Evolutionary conservation across 2,888 invertebrate genomes (phyloP).

Genomic region (Aphidius colemani): DNA sequence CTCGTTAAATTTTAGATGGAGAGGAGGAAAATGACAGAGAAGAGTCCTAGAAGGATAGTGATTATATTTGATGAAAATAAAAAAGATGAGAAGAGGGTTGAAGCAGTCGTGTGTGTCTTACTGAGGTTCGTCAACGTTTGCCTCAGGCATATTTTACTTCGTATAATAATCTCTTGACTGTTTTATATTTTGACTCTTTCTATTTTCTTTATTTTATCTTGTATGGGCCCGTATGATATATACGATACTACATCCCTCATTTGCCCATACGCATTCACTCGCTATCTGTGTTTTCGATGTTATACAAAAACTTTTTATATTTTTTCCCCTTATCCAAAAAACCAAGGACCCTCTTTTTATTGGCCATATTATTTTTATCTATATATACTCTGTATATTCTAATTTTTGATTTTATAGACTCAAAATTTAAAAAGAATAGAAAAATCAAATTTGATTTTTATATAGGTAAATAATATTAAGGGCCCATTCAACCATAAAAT

Average conservation of each 20-base stretch:
- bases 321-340: conserved; percentile 35
- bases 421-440: too few species aligned
- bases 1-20: conserved; percentile 28
- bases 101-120: conserved; percentile 10
- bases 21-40: conserved; percentile 11
- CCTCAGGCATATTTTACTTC: conserved; percentile 35
- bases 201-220: conserved; percentile 5
- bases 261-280: conserved; percentile 12
- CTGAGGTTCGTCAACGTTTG: conserved; percentile 37
- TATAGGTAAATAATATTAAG: too few species aligned
- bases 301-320: conserved; percentile 10
- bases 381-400: background rate
- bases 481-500: too few species aligned
- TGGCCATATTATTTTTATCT: conserved; percentile 37
- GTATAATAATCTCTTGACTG: conserved; percentile 44
- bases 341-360: conserved; percentile 46
- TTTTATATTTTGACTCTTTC: conserved; percentile 33
- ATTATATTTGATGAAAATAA: too few species aligned
- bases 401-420: too few species aligned
- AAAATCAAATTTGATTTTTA: too few species aligned
- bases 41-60: background rate
- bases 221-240: conserved; percentile 19
- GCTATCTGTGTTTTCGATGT: conserved; percentile 4
- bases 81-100: too few species aligned
- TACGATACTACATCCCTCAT: background rate